phyloP scores from a whole-genome alignment of 2,797 vertebrate species.

The Lepus oiostolus region DNA sequence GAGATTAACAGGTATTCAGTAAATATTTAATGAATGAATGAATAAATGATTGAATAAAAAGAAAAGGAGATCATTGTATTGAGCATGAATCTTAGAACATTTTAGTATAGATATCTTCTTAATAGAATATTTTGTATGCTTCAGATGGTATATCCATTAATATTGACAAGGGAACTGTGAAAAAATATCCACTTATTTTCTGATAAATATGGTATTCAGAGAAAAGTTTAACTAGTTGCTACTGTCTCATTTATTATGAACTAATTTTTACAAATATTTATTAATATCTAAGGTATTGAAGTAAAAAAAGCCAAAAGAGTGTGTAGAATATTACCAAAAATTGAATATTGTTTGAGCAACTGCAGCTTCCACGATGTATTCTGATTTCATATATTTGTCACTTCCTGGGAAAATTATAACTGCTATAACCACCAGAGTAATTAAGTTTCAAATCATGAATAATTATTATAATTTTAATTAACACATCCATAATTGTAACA shows the following conservation, averaged over 20 bases:
- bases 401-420: conserved; percentile 78
- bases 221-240: background rate
- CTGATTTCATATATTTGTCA: conserved; percentile 77
- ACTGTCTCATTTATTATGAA: background rate
- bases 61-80: background rate
- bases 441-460: conserved; percentile 82
- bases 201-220: background rate
- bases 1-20: background rate
- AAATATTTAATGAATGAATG: conserved; percentile 14
- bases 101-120: background rate
- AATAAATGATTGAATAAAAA: conserved; percentile 22
- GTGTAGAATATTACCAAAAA: conserved; percentile 25
- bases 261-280: background rate
- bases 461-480: conserved; percentile 85
- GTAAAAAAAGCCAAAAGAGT: conserved; percentile 4
- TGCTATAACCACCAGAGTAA: conserved; percentile 77
- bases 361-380: conserved; percentile 56
- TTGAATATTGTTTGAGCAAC: conserved; percentile 59
- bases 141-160: background rate
- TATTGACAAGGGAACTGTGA: background rate
- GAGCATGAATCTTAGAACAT: background rate
- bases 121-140: background rate
- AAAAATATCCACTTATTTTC: conserved; percentile 4
- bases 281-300: background rate
- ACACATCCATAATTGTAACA: conserved; percentile 62